Evolutionary conservation across 2,113 vertebrate species (phyloP).

Genomic region (Bubalus kerabau): DNA sequence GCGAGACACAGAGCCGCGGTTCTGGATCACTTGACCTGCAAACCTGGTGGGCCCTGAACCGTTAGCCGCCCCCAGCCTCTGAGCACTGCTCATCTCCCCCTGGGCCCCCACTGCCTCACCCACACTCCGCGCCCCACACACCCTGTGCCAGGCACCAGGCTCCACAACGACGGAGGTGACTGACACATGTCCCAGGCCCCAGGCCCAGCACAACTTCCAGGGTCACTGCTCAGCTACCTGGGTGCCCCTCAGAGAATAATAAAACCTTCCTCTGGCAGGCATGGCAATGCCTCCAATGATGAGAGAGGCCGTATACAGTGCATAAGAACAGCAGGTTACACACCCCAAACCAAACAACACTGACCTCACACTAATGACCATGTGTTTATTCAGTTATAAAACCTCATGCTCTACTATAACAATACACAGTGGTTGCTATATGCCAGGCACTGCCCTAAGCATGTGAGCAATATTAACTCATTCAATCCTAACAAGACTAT

Average conservation of each 20-base stretch:
- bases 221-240: not conserved
- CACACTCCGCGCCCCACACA: not conserved
- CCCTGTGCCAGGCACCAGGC: not conserved
- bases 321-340: not conserved
- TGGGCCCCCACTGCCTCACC: fast-evolving
- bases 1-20: not conserved
- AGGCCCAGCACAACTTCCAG: not conserved
- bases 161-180: fast-evolving
- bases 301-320: not conserved
- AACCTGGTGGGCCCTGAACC: not conserved
- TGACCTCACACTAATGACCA: not conserved
- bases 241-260: not conserved
- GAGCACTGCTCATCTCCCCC: not conserved
- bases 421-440: too few species aligned
- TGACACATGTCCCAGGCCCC: not conserved
- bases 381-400: not conserved
- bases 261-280: too few species aligned
- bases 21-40: not conserved
- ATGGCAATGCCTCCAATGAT: not conserved
- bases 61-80: not conserved
- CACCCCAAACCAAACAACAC: not conserved
- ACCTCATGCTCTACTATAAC: not conserved
- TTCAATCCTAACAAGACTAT: not conserved
- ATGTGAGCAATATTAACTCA: not conserved
- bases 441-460: not conserved